phyloP scores from a whole-genome alignment of 2,113 vertebrate genomes.

The Cynocephalus volans region DNA sequence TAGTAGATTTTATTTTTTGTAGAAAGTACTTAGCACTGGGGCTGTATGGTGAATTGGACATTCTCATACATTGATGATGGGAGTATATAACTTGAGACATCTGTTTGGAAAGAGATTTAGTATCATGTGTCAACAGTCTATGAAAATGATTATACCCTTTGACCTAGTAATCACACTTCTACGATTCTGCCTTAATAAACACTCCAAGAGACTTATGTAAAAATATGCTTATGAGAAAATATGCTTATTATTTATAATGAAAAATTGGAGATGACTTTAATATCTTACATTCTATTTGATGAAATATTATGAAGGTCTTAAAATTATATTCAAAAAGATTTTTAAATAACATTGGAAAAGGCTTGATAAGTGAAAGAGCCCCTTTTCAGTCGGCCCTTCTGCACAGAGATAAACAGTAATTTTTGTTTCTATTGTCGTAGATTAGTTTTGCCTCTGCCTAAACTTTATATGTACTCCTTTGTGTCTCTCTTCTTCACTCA shows the following conservation, averaged over 20 bases:
- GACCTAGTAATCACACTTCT: conserved; percentile 37
- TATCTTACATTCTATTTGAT: conserved; percentile 42
- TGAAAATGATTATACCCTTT: conserved; percentile 40
- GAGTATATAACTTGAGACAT: conserved; percentile 32
- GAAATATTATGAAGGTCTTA: conserved; percentile 28
- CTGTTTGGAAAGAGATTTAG: conserved; percentile 36
- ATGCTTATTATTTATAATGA: conserved; percentile 31
- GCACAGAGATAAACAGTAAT: background rate
- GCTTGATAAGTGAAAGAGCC: background rate
- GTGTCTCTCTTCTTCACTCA: background rate
- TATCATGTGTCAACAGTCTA: conserved; percentile 44
- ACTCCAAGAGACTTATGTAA: background rate
- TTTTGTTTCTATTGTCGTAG: conserved; percentile 8
- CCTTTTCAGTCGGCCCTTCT: background rate
- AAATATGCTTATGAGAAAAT: conserved; percentile 31
- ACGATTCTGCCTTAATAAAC: conserved; percentile 33
- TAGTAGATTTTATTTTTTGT: background rate
- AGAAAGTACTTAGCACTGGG: conserved; percentile 2
- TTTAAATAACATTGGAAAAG: conserved; percentile 9
- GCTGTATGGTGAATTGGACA: background rate
- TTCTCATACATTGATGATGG: conserved; percentile 25
- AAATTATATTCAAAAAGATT: background rate
- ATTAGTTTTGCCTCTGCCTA: conserved; percentile 19
- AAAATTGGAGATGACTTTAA: conserved; percentile 50
- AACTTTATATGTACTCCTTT: background rate